A percentile compares a stretch with the other conserved stretches of the same genome.
Evolutionary conservation across 2,113 vertebrate genomes (phyloP).

Genomic region (Perca flavescens): DNA sequence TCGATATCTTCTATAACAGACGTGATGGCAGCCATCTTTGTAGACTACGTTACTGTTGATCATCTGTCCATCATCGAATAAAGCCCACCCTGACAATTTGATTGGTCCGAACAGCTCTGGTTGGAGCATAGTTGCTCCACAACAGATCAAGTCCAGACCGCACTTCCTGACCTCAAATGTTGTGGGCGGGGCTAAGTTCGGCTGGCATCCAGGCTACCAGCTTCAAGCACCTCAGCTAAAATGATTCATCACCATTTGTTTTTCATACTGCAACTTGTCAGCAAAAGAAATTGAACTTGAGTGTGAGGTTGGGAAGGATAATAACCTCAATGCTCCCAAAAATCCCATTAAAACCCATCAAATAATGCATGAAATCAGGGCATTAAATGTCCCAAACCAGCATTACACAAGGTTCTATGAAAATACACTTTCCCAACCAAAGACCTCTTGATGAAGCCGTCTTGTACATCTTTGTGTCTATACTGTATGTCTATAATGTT

Average conservation of each 20-base stretch:
- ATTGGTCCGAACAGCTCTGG: too few species aligned
- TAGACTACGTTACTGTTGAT: too few species aligned
- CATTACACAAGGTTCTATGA: not conserved
- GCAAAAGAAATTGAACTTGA: not conserved
- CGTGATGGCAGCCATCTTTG: too few species aligned
- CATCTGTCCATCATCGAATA: too few species aligned
- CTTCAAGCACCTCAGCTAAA: not conserved
- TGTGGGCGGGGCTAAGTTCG: too few species aligned
- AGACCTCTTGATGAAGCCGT: not conserved
- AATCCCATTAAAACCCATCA: constrained; percentile 3
- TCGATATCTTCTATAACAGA: too few species aligned
- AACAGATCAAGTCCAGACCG: too few species aligned
- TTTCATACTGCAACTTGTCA: not conserved
- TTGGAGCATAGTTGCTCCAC: too few species aligned
- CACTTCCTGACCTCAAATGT: too few species aligned
- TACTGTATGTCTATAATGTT: not conserved
- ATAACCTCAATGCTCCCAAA: not conserved
- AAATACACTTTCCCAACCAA: not conserved
- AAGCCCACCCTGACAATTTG: too few species aligned
- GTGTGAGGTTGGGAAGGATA: not conserved
- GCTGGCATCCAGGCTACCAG: not conserved
- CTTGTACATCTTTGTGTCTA: not conserved
- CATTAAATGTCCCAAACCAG: not conserved
- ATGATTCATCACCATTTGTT: not conserved
- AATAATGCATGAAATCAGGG: not conserved